phyloP scores from a whole-genome alignment of 1,140 invertebrate genomes.

The Venturia canescens region DNA sequence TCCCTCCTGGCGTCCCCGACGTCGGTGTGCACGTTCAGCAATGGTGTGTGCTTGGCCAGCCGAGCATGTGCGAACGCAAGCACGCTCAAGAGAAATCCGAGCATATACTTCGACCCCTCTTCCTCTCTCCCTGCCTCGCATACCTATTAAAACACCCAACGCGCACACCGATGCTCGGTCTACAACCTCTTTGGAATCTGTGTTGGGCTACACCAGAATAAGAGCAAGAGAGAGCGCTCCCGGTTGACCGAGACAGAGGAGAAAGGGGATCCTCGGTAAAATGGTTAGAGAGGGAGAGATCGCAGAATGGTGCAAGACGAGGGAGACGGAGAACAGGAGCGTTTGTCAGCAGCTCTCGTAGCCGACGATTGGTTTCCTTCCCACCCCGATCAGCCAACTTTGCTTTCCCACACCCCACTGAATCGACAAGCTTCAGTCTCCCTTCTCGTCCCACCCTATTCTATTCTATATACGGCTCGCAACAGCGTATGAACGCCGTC shows the following conservation, averaged over 20 bases:
- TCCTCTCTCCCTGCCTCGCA: constrained; percentile 33
- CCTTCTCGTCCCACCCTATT: constrained; percentile 31
- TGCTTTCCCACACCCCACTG: constrained; percentile 39
- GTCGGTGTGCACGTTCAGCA: constrained; percentile 18
- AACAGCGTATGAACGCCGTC: constrained; percentile 43
- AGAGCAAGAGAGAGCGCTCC: not conserved
- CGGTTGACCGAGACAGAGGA: not conserved
- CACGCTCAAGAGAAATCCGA: not conserved
- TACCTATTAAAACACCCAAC: constrained; percentile 41
- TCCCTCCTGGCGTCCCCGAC: constrained; percentile 3
- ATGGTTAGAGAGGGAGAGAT: not conserved
- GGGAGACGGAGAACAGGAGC: constrained; percentile 6
- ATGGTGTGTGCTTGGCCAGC: not conserved
- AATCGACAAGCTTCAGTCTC: constrained; percentile 32
- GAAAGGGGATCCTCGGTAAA: not conserved
- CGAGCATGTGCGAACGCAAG: not conserved
- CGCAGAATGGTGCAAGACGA: not conserved
- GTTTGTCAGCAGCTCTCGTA: constrained; percentile 56
- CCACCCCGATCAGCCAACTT: constrained; percentile 53
- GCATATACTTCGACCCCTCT: constrained; percentile 26
- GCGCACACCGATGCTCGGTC: not conserved
- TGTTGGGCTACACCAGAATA: too few species aligned
- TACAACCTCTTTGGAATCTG: not conserved
- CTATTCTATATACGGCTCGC: constrained; percentile 6
- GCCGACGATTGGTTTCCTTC: constrained; percentile 73